Conservation (phyloP, 2,888 invertebrate species). For the Furcula furcula region DNA sequence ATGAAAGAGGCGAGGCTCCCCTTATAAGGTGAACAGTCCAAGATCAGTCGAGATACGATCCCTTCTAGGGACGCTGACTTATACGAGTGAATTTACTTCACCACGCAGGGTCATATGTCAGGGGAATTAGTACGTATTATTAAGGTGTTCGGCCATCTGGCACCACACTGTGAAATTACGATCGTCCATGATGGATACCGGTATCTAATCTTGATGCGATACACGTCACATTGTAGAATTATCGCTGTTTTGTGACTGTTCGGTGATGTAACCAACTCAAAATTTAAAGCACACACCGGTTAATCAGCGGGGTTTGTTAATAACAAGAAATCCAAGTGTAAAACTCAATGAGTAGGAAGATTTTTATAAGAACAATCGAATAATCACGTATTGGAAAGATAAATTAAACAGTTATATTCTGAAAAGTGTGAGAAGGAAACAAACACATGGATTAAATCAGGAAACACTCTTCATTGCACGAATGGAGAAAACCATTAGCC, state of each 20-base stretch:
- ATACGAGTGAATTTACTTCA: constrained; percentile 64
- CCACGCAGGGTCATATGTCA: constrained; percentile 72
- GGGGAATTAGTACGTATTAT: constrained; percentile 67
- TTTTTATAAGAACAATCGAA: too few relatives aligned
- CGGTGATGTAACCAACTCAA: constrained; percentile 26
- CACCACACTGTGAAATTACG: constrained; percentile 22
- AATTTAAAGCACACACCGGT: constrained; percentile 37
- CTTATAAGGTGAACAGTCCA: constrained; percentile 67
- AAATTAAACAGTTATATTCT: constrained; percentile 10
- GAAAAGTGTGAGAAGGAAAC: constrained; percentile 23
- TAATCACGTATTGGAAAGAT: neutral
- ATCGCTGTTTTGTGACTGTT: constrained; percentile 28
- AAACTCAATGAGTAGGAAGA: neutral
- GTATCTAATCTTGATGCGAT: constrained; percentile 43
- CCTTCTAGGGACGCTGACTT: constrained; percentile 72
- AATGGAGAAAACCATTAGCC: constrained; percentile 9
- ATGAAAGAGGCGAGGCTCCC: constrained; percentile 61
- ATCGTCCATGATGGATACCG: constrained; percentile 21
- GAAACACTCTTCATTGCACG: constrained; percentile 14
- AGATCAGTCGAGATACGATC: constrained; percentile 63
- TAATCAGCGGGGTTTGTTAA: constrained; percentile 37
- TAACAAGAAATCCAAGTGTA: constrained; percentile 24
- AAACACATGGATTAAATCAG: constrained; percentile 12
- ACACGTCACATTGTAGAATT: constrained; percentile 30
- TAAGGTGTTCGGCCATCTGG: constrained; percentile 57